Conservation (phyloP, 2,113 vertebrate species). For the Rynchops niger region DNA sequence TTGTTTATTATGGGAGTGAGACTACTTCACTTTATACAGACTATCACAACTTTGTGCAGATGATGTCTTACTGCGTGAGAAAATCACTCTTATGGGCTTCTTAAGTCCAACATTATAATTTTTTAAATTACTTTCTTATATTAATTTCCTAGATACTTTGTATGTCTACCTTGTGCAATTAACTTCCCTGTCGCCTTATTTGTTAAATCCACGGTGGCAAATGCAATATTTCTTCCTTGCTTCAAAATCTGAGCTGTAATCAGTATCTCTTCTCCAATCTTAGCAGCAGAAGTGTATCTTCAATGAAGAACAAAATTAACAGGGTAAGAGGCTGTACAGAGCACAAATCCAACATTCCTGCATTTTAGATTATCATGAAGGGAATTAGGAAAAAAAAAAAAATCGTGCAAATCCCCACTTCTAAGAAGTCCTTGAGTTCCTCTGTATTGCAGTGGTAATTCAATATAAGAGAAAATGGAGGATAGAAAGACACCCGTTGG, state of each 20-base stretch:
- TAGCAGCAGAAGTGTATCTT: constrained; percentile 93
- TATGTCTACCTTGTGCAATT: constrained; percentile 93
- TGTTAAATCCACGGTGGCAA: constrained; percentile 90
- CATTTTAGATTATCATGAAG: background rate
- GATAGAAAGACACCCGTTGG: background rate
- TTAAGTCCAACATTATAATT: background rate
- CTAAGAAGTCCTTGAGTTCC: background rate
- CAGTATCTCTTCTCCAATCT: constrained; percentile 89
- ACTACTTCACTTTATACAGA: background rate
- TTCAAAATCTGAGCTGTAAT: constrained; percentile 94
- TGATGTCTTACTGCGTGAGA: background rate
- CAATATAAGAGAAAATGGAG: background rate
- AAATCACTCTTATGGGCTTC: background rate
- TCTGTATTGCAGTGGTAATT: background rate
- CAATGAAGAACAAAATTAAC: constrained; percentile 36
- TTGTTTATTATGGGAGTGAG: background rate
- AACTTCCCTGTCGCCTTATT: constrained; percentile 89
- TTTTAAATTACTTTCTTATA: background rate
- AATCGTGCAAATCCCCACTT: background rate
- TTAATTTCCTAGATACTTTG: constrained; percentile 86
- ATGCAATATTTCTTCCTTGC: constrained; percentile 87
- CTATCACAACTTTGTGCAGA: background rate
- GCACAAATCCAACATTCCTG: background rate
- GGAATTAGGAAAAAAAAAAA: background rate
- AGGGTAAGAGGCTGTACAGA: background rate